Conservation (phyloP, 2,888 invertebrate genomes). For the Orthonevra nobilis region DNA sequence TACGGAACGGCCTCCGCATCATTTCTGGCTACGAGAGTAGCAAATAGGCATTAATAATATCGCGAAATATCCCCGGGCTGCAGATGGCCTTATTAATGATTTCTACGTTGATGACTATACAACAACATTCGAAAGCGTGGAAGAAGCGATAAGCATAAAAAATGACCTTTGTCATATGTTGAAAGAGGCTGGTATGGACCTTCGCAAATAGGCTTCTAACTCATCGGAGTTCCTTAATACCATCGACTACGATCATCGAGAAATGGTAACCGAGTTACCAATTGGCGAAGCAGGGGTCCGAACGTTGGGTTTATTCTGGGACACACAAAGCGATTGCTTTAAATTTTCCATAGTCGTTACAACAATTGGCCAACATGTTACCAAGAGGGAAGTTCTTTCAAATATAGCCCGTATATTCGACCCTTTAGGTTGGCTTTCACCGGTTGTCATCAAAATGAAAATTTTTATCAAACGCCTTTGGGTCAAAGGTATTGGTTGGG, state of each 20-base stretch:
- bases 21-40: constrained; percentile 20
- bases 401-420: constrained; percentile 29
- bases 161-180: constrained; percentile 1
- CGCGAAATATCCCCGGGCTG: not conserved
- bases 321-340: constrained; percentile 1
- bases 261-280: not conserved
- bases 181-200: constrained; percentile 16
- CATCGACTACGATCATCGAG: constrained; percentile 7
- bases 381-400: constrained; percentile 10
- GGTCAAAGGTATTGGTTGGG: constrained; percentile 23
- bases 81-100: constrained; percentile 10
- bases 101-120: constrained; percentile 36
- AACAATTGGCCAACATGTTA: not conserved
- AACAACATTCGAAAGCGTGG: constrained; percentile 3
- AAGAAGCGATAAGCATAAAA: constrained; percentile 7
- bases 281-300: constrained; percentile 1
- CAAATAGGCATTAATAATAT: constrained; percentile 20
- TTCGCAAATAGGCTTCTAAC: constrained; percentile 44
- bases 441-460: constrained; percentile 19
- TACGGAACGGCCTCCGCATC: constrained; percentile 24
- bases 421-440: constrained; percentile 12
- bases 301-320: constrained; percentile 4
- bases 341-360: constrained; percentile 1
- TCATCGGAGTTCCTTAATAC: constrained; percentile 18
- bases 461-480: constrained; percentile 13